These are phyloP conservation scores for Zaprionus lachaisei DNA, from an alignment of 1,140 invertebrate species.

Conservation along the genomic window DNA sequence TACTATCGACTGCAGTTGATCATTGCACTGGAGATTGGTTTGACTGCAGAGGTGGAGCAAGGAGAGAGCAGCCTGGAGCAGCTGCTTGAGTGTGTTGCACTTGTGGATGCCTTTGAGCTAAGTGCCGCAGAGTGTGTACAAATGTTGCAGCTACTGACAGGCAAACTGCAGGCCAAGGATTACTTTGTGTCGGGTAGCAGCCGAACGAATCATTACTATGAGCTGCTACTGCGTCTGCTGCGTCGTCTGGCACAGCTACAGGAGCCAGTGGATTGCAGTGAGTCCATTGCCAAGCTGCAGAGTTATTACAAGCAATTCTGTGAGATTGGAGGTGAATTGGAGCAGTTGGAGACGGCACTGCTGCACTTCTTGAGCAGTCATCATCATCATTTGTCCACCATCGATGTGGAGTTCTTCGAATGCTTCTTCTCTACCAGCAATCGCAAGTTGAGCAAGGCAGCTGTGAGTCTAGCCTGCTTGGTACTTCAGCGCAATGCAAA, in stretches of 20 bases:
- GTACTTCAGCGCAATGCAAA: slow-evolving; percentile 85
- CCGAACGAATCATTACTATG: slow-evolving; percentile 61
- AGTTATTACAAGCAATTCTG: slow-evolving; percentile 50
- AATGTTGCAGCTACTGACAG: slow-evolving; percentile 58
- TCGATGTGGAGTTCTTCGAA: slow-evolving; percentile 85
- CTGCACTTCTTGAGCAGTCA: slow-evolving; percentile 86
- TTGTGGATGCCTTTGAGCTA: slow-evolving; percentile 67
- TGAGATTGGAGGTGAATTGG: slow-evolving; percentile 77
- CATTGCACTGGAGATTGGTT: slow-evolving; percentile 63
- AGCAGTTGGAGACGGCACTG: slow-evolving; percentile 85
- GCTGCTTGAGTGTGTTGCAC: slow-evolving; percentile 55
- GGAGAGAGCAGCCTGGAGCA: slow-evolving; percentile 25
- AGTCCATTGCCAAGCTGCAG: slow-evolving; percentile 51
- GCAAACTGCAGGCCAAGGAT: slow-evolving; percentile 52
- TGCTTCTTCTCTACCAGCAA: slow-evolving; percentile 73
- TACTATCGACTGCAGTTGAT: slow-evolving; percentile 74
- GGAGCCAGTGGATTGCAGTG: slow-evolving; percentile 53
- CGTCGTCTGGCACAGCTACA: slow-evolving; percentile 56
- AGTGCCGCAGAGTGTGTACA: slow-evolving; percentile 58
- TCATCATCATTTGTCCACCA: slow-evolving; percentile 85
- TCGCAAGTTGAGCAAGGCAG: slow-evolving; percentile 85
- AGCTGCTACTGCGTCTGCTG: slow-evolving; percentile 59
- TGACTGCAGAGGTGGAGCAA: slow-evolving; percentile 4
- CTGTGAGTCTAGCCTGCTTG: slow-evolving; percentile 85
- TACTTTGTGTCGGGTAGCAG: slow-evolving; percentile 41